These are phyloP conservation scores for Artibeus jamaicensis DNA, from an alignment of 2,797 vertebrate species.

Conservation along the genomic window DNA sequence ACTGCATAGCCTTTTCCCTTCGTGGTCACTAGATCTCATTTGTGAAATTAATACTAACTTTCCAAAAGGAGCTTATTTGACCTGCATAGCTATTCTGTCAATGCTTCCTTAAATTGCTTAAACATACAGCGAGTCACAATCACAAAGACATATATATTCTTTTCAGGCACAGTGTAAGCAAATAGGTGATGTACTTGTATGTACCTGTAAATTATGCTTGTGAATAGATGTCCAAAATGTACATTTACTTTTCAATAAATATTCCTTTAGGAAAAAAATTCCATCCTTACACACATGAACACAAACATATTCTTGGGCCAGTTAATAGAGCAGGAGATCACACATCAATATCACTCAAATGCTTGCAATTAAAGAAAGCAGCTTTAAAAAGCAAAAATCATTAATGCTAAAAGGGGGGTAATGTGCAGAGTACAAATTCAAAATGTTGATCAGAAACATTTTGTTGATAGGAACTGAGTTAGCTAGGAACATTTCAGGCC, in stretches of 20 bases:
- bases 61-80: conserved; percentile 44
- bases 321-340: conserved; percentile 20
- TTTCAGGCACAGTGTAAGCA: conserved; percentile 6
- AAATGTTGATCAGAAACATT: conserved; percentile 62
- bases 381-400: conserved; percentile 55
- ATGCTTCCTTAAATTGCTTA: not conserved
- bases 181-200: not conserved
- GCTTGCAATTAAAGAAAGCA: conserved; percentile 58
- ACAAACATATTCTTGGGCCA: conserved; percentile 34
- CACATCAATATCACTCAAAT: conserved; percentile 54
- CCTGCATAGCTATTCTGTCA: conserved; percentile 37
- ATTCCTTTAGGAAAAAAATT: conserved; percentile 19
- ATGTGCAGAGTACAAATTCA: conserved; percentile 33
- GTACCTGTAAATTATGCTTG: not conserved
- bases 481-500: conserved; percentile 57
- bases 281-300: not conserved
- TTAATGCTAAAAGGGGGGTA: conserved; percentile 34
- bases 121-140: not conserved
- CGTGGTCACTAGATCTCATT: conserved; percentile 44
- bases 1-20: conserved; percentile 3
- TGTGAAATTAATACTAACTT: conserved; percentile 56
- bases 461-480: conserved; percentile 59
- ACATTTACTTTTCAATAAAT: conserved; percentile 33
- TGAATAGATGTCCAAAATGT: not conserved
- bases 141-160: conserved; percentile 21